A percentile compares a stretch with the other conserved stretches of the same genome.
Conservation (phyloP, 2,888 invertebrate genomes). For the Polietes domitor region DNA sequence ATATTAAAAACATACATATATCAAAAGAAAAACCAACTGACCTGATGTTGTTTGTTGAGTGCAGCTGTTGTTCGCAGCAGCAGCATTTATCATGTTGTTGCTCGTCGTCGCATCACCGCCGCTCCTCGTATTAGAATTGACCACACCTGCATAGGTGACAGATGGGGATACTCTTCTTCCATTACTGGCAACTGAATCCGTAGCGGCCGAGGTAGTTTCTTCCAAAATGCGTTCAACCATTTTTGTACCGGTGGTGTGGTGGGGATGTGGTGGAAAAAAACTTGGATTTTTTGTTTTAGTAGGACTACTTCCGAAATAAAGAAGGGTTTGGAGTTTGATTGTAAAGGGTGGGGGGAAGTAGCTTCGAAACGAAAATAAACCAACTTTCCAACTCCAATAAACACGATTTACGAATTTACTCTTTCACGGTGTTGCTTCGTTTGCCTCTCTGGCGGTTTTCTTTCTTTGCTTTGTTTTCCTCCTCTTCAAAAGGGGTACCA, state of each 20-base stretch:
- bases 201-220: constrained; percentile 78
- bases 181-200: constrained; percentile 56
- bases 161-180: constrained; percentile 12
- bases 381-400: neutral
- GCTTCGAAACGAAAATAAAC: neutral
- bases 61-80: constrained; percentile 75
- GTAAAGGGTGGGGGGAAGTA: neutral
- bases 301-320: too few species aligned
- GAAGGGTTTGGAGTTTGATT: too few species aligned
- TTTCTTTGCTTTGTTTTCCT: neutral
- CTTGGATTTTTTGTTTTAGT: neutral
- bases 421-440: neutral
- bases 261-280: neutral
- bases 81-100: constrained; percentile 43
- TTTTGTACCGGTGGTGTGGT: constrained; percentile 67
- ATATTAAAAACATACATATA: constrained; percentile 9
- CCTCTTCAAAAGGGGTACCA: constrained; percentile 7
- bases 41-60: constrained; percentile 71
- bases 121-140: constrained; percentile 58
- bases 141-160: constrained; percentile 23
- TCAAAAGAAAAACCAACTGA: constrained; percentile 68
- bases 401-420: neutral
- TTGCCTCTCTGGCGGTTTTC: neutral
- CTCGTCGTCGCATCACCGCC: constrained; percentile 70
- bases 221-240: constrained; percentile 87